These are phyloP conservation scores for Toxonevra muliebris DNA, from an alignment of 2,888 invertebrate species.

Conservation along the genomic window DNA sequence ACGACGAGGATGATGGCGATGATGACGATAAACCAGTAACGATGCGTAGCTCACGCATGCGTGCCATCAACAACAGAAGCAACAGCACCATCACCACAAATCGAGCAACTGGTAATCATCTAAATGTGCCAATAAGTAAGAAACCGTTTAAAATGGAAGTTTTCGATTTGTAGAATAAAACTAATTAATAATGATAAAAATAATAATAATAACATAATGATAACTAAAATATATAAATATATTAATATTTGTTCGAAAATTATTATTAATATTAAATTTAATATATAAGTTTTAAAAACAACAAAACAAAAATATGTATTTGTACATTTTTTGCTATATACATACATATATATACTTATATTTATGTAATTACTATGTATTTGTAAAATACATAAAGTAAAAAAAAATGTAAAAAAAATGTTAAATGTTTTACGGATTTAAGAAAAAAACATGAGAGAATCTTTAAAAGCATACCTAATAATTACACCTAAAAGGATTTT, in stretches of 20 bases:
- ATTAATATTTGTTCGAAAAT: conserved; percentile 21
- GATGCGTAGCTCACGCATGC: conserved; percentile 57
- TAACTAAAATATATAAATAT: neutral
- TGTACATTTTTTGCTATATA: conserved; percentile 12
- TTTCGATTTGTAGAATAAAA: conserved; percentile 66
- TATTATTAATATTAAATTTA: conserved; percentile 18
- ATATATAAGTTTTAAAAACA: conserved; percentile 31
- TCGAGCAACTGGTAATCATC: conserved; percentile 50
- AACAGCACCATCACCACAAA: conserved; percentile 52
- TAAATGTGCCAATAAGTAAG: conserved; percentile 64
- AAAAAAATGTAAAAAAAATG: neutral
- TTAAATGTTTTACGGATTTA: conserved; percentile 6
- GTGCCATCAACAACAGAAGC: conserved; percentile 47
- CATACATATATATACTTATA: neutral
- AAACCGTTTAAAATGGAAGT: conserved; percentile 71
- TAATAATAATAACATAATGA: conserved; percentile 1
- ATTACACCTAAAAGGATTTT: conserved; percentile 24
- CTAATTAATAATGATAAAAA: neutral
- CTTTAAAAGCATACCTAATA: conserved; percentile 3
- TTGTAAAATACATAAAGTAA: neutral
- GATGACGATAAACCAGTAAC: conserved; percentile 67
- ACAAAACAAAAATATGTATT: conserved; percentile 31
- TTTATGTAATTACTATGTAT: neutral
- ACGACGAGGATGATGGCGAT: conserved; percentile 67
- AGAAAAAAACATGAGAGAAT: conserved; percentile 9